Conservation (phyloP, 2,888 invertebrate species). For the Plagodis dolabraria region DNA sequence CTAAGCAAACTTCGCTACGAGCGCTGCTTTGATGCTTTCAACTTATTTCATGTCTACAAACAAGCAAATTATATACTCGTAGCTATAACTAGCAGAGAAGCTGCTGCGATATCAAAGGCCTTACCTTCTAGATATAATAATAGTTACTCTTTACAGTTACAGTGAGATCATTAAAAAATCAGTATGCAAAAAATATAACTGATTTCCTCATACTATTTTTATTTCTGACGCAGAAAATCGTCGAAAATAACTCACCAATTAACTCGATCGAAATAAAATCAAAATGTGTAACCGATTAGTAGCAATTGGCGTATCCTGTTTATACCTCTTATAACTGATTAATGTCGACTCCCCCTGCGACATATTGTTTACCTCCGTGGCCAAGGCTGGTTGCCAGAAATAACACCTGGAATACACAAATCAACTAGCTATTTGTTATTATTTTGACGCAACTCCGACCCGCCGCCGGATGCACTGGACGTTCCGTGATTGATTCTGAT, state of each 20-base stretch:
- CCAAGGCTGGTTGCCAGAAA: slow-evolving; percentile 38
- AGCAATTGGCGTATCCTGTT: slow-evolving; percentile 22
- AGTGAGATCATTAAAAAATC: too few relatives aligned
- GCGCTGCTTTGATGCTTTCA: too few relatives aligned
- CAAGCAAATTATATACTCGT: too few relatives aligned
- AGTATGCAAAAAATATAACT: too few relatives aligned
- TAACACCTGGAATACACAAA: slow-evolving; percentile 40
- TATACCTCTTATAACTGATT: slow-evolving; percentile 15
- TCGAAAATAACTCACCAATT: not conserved
- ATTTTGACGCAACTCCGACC: slow-evolving; percentile 31
- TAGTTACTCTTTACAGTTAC: too few relatives aligned
- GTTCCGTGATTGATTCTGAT: slow-evolving; percentile 41
- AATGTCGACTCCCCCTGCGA: slow-evolving; percentile 20
- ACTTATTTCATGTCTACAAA: too few relatives aligned
- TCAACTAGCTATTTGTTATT: slow-evolving; percentile 30
- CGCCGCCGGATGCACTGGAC: slow-evolving; percentile 33
- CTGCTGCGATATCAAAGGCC: too few relatives aligned
- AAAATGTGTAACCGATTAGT: slow-evolving; percentile 14
- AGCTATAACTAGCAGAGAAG: not conserved
- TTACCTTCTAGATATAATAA: too few relatives aligned
- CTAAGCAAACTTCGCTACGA: too few relatives aligned
- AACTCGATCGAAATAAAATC: not conserved
- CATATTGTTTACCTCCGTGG: slow-evolving; percentile 36
- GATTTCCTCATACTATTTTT: too few relatives aligned
- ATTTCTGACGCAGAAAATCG: not conserved